A percentile compares a stretch with the other conserved stretches of the same genome.
phyloP scores from a whole-genome alignment of 2,797 vertebrate species.

The Rhabdophis nuchalis region DNA sequence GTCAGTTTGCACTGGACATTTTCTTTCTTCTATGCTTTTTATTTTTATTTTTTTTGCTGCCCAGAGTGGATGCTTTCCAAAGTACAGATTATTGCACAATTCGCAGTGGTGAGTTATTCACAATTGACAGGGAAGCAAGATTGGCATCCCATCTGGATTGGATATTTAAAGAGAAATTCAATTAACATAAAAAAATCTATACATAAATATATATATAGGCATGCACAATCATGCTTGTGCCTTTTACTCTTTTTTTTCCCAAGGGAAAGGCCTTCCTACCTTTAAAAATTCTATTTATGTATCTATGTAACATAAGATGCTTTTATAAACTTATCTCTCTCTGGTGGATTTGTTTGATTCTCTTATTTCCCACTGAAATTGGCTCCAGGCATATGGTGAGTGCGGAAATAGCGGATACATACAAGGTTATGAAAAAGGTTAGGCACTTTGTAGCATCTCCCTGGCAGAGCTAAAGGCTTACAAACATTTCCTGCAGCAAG shows the following conservation, averaged over 20 bases:
- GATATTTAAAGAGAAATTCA: neutral
- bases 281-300: slow-evolving; percentile 6
- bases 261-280: neutral
- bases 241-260: neutral
- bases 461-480: neutral
- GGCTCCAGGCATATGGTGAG: neutral
- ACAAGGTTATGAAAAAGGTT: neutral
- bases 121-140: neutral
- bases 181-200: neutral
- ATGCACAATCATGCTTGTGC: neutral
- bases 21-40: neutral
- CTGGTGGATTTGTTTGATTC: neutral
- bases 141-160: neutral
- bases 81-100: neutral
- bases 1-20: neutral
- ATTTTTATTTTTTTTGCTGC: fast-evolving
- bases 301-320: neutral
- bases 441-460: neutral
- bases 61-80: neutral
- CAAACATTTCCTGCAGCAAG: neutral
- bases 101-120: neutral
- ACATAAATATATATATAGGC: neutral
- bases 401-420: neutral
- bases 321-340: slow-evolving; percentile 2
- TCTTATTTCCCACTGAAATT: neutral